Evolutionary conservation across 2,888 invertebrate species (phyloP), one percentile per base, ranked within the genome.

Genomic region (Drosophila falleni): DNA sequence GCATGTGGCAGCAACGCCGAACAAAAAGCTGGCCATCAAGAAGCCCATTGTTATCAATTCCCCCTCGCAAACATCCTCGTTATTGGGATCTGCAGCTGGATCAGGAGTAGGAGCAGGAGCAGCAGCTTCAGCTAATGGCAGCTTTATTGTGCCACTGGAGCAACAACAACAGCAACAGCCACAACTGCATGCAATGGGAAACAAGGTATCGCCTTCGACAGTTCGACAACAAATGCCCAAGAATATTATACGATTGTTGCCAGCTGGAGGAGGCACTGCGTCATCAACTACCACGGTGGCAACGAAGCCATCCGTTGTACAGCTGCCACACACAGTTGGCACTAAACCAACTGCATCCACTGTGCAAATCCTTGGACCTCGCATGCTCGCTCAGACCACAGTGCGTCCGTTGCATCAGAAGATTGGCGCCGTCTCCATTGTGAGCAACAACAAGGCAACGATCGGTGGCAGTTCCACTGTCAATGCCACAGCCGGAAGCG

Each of bases 1-100:
- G 1, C 92, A 92, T 71, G 90, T 92, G 15, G 90, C 92, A 4
- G 79, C 90, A 26, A 89, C 79, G 16, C 72, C 81, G 23, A 63
- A 83, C 37, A 91, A 91, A 31, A 89, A 89, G 65, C 70, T 91
- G 44, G 82, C 90, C 5, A 81, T 92, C 9, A 91, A 89, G 50
- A 92, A 92, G 60, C 88, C 92, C 3, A 87, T 91, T 16, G 80
- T 91, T n/a, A 90, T 91, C 6, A 70, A 65, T 39, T 46, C 58
- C 6, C 13, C 76, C 13, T 29, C 74, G 65, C 73, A 75, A 13
- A 9, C 49, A n/a, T n/a, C 19, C 11, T 3, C 51, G n/a, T 9
- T 46, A 2, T 19, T 19, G 1, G 42, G 42, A 41, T 11, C 58
- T n/a, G 41, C 26, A 23, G 11, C 63, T 67, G 31, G 70, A 56